These are phyloP conservation scores for Pseudomyrmex concolor DNA, from an alignment of 1,140 invertebrate species.

Conservation along the genomic window DNA sequence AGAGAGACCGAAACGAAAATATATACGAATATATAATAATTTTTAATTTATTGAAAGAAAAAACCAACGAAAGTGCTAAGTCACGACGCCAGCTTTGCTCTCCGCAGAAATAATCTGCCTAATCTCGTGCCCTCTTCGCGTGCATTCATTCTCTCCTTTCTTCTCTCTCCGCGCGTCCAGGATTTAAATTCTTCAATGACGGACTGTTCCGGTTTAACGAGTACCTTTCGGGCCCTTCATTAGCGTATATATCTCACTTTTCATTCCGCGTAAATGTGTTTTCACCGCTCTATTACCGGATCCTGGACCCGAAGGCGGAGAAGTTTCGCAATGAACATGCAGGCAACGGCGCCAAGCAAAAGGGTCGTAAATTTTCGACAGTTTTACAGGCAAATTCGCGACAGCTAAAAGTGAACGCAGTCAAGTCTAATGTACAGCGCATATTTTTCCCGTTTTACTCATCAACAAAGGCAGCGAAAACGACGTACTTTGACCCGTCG, in stretches of 20 bases:
- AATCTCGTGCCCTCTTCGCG: conserved; percentile 7
- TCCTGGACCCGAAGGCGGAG: background rate
- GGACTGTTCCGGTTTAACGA: conserved; percentile 12
- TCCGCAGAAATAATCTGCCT: conserved; percentile 30
- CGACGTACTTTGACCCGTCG: conserved; percentile 62
- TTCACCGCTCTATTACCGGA: background rate
- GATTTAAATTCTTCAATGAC: conserved; percentile 22
- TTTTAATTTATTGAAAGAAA: conserved; percentile 45
- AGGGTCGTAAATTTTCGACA: conserved; percentile 66
- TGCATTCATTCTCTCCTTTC: background rate
- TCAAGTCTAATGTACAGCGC: conserved; percentile 59
- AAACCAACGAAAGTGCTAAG: conserved; percentile 42
- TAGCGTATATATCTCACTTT: conserved; percentile 41
- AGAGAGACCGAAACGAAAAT: background rate
- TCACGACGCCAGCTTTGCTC: background rate
- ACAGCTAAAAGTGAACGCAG: conserved; percentile 58
- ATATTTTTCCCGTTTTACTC: conserved; percentile 47
- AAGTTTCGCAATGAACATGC: conserved; percentile 67
- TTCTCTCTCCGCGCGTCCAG: background rate
- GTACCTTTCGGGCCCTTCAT: conserved; percentile 34
- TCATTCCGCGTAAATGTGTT: conserved; percentile 33
- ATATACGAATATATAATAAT: conserved; percentile 17
- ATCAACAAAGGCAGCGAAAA: conserved; percentile 58
- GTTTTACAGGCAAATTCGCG: conserved; percentile 61
- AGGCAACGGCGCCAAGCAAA: conserved; percentile 8